Conservation (phyloP, 2,888 invertebrate genomes). For the Eurois occulta region DNA sequence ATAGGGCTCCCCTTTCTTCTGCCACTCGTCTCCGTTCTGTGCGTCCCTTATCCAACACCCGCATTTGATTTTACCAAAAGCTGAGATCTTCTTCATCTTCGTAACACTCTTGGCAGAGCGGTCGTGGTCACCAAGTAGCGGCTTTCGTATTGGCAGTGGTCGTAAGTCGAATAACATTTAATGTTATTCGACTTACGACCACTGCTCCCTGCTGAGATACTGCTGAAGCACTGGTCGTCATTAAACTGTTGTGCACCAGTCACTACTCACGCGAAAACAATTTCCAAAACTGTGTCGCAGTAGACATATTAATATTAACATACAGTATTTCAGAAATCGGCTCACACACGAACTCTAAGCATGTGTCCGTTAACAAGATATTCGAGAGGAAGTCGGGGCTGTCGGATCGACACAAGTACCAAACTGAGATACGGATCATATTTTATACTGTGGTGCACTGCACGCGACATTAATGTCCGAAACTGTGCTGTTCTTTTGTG, state of each 20-base stretch:
- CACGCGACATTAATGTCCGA: constrained; percentile 43
- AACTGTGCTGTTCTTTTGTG: constrained; percentile 23
- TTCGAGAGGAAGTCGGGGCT: neutral
- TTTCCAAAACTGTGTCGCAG: neutral
- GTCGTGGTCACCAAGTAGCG: neutral
- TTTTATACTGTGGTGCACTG: neutral
- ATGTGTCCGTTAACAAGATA: neutral
- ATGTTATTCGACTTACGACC: neutral
- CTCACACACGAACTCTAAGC: neutral
- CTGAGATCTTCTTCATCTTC: neutral
- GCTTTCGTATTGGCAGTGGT: too few relatives aligned
- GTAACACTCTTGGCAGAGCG: neutral
- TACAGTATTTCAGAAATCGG: neutral
- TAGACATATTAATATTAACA: neutral
- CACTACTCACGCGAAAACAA: neutral
- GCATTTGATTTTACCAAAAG: neutral
- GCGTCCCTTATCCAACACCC: too few relatives aligned
- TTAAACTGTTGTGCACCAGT: neutral
- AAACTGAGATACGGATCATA: neutral
- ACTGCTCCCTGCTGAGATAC: neutral
- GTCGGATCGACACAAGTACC: neutral
- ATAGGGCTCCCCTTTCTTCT: too few relatives aligned
- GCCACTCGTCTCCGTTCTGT: too few relatives aligned
- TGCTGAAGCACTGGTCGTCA: neutral
- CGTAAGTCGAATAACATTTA: too few relatives aligned